Evolutionary conservation across 2,797 vertebrate genomes (phyloP).

Genomic region (Gila robusta): DNA sequence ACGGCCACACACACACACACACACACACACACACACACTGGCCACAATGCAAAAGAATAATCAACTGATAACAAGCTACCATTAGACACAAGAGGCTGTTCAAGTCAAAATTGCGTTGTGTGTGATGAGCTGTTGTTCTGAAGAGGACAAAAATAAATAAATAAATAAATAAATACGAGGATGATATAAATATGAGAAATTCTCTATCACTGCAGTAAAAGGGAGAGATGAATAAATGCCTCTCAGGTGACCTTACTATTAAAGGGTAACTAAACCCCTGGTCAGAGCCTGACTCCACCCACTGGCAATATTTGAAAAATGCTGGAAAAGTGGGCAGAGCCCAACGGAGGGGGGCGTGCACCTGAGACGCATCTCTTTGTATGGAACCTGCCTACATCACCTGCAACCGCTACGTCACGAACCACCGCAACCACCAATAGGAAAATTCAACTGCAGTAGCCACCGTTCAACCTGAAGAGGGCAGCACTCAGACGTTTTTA

Average conservation of each 20-base stretch:
- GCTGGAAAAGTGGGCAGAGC: no score
- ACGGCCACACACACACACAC: constrained; percentile 8
- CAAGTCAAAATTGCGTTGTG: constrained; percentile 11
- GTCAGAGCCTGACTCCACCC: no score
- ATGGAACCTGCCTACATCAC: no score
- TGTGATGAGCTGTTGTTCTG: constrained; percentile 31
- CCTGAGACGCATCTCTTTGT: no score
- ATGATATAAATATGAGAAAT: not conserved
- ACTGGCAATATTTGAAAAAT: no score
- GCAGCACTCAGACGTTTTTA: no score
- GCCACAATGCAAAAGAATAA: constrained; percentile 37
- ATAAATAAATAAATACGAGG: not conserved
- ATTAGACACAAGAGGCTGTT: constrained; percentile 41
- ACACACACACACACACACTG: constrained; percentile 17
- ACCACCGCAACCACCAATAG: no score
- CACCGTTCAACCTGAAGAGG: no score
- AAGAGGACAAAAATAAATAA: constrained; percentile 4
- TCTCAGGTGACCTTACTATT: not conserved
- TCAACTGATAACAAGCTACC: constrained; percentile 47
- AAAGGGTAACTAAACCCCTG: no score
- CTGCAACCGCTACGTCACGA: no score
- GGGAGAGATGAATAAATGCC: not conserved
- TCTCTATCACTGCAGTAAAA: not conserved
- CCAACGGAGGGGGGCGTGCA: no score
- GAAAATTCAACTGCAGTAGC: no score